Evolutionary conservation across 1,140 invertebrate genomes (phyloP).

Genomic region (Drosophila sproati): DNA sequence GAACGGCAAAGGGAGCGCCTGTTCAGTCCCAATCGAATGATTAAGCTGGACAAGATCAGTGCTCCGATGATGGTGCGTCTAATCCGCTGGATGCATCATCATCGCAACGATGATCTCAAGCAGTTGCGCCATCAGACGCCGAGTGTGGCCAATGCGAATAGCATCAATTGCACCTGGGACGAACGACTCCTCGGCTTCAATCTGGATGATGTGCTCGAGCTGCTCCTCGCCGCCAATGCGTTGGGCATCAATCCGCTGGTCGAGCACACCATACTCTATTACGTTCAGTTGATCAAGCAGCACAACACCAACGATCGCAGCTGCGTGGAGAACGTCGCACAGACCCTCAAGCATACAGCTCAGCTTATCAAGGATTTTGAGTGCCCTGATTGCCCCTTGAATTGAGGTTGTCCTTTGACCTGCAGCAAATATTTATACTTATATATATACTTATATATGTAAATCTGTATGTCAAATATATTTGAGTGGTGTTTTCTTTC

Average conservation of each 20-base stretch:
- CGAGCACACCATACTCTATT: conserved; percentile 20
- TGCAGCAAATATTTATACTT: conserved; percentile 1
- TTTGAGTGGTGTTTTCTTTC: background rate
- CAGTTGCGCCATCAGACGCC: conserved; percentile 8
- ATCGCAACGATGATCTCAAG: conserved; percentile 13
- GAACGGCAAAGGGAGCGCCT: conserved; percentile 4
- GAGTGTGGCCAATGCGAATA: background rate
- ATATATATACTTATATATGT: background rate
- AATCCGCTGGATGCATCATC: conserved; percentile 51
- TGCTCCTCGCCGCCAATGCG: conserved; percentile 44
- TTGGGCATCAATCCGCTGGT: conserved; percentile 39
- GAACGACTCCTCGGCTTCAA: conserved; percentile 16
- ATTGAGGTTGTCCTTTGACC: background rate
- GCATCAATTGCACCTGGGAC: conserved; percentile 22
- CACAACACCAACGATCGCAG: conserved; percentile 9
- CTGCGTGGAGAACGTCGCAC: background rate
- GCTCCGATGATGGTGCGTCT: conserved; percentile 32
- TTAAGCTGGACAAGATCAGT: conserved; percentile 27
- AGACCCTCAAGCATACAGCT: background rate
- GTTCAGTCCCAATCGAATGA: conserved; percentile 11
- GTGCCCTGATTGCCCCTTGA: background rate
- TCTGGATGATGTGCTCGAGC: conserved; percentile 18
- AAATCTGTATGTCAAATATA: background rate
- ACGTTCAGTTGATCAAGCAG: conserved; percentile 20
- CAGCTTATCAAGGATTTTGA: no score